Evolutionary conservation across 92 coral and sea anemone species (phyloP), one percentile per base, ranked within the genome.

Genomic region (Zoanthus sociatus): DNA sequence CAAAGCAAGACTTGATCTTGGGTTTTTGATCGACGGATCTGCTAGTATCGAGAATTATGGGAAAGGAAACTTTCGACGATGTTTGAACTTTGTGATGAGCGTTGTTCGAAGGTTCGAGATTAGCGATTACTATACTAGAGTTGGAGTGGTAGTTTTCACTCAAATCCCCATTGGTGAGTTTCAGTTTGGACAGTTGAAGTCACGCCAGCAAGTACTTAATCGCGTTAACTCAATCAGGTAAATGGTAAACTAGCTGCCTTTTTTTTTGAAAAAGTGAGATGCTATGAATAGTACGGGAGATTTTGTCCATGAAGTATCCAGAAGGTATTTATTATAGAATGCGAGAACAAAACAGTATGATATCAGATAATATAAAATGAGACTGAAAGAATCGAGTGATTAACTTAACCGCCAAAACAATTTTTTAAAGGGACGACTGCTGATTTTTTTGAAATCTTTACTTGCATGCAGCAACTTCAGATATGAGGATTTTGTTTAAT

Each of bases 1-100:
- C 32, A 78, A 55, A 13, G 83, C 83, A 10, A 78, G 8, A 78
- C 53, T 78, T 42, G 83, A 78, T 78, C 71, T 78, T 31, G 83
- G 83, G 42, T 78, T 78, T 46, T 42, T 78, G 83, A 78, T 78
- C 15, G 83, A 78, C 15, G 83, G 83, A 58, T 78, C 83, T 12
- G 83, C 70, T 11, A 78, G 83, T 20, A 78, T 78, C 26, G 83
- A 78, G 56, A 1, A 5, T 17, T 78, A 78, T 44, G 83, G 83
- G 20, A 32, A 21, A 78, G 83, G 83, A 33, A 78, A 78, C 26
- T 78, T 56, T 44, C 58, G 83, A 32, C 83, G 83, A 15, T 78
- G 83, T 32, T 42, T 78, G 7, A 78, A 78, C 51, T 78, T 78
- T 78, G 83, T 78, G 33, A 78, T 78, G 83, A 78, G 30, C 50